Evolutionary conservation across 2,888 invertebrate genomes (phyloP).

Genomic region (Harmothoe impar): DNA sequence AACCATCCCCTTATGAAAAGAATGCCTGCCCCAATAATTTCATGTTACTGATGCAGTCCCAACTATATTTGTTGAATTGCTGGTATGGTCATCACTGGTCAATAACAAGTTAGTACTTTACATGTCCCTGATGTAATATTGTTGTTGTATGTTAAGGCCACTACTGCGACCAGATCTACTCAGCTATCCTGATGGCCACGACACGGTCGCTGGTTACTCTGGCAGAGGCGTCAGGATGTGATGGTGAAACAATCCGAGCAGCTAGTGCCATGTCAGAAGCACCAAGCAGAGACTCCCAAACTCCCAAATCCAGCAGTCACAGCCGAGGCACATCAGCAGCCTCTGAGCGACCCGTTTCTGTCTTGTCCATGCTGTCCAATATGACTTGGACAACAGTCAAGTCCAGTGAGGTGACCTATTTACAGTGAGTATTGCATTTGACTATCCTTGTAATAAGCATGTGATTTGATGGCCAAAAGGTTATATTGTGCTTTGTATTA

Average conservation of each 20-base stretch:
- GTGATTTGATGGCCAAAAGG: no score
- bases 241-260: slow-evolving; percentile 77
- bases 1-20: no score
- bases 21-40: no score
- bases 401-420: slow-evolving; percentile 75
- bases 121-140: no score
- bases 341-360: slow-evolving; percentile 75
- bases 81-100: no score
- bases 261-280: slow-evolving; percentile 70
- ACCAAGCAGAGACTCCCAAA: slow-evolving; percentile 55
- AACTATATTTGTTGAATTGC: no score
- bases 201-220: slow-evolving; percentile 79
- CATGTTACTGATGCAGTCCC: no score
- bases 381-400: slow-evolving; percentile 80
- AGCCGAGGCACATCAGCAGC: slow-evolving; percentile 65
- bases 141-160: slow-evolving; percentile 75
- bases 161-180: slow-evolving; percentile 79
- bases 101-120: no score
- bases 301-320: slow-evolving; percentile 34
- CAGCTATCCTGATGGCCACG: slow-evolving; percentile 78
- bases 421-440: slow-evolving; percentile 76
- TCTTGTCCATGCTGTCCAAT: slow-evolving; percentile 79
- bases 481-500: no score
- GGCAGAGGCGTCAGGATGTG: slow-evolving; percentile 81
- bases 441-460: no score